Conservation (phyloP, 2,797 vertebrate species). For the Intellagama lesueurii region DNA sequence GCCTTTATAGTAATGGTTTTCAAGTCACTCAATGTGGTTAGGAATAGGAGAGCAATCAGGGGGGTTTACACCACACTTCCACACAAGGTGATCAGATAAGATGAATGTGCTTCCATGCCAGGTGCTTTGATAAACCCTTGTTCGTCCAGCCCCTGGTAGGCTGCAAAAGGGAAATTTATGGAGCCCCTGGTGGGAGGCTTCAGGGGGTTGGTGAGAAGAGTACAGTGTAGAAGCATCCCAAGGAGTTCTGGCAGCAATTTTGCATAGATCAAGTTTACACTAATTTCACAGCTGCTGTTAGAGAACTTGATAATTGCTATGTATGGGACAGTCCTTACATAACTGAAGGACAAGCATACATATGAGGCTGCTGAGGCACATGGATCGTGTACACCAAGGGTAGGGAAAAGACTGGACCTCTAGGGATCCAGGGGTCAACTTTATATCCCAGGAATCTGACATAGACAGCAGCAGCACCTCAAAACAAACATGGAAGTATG, state of each 20-base stretch:
- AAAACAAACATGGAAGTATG: too few relatives aligned
- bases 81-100: not conserved
- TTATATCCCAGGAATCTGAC: too few relatives aligned
- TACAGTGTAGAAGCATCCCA: not conserved
- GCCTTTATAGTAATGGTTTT: not conserved
- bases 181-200: not conserved
- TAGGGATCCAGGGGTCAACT: not conserved
- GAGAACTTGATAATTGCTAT: not conserved
- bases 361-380: not conserved
- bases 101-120: not conserved
- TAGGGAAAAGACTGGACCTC: not conserved
- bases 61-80: not conserved
- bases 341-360: not conserved
- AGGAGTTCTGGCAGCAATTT: not conserved
- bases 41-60: not conserved
- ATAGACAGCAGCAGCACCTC: too few relatives aligned
- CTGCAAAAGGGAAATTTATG: not conserved
- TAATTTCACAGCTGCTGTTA: not conserved
- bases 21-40: not conserved
- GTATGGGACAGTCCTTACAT: not conserved
- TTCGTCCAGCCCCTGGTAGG: not conserved
- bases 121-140: not conserved
- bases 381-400: not conserved
- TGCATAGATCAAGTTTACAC: not conserved
- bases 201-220: not conserved